Evolutionary conservation across 2,113 vertebrate species (phyloP).

Genomic region (Antechinus stuartii): DNA sequence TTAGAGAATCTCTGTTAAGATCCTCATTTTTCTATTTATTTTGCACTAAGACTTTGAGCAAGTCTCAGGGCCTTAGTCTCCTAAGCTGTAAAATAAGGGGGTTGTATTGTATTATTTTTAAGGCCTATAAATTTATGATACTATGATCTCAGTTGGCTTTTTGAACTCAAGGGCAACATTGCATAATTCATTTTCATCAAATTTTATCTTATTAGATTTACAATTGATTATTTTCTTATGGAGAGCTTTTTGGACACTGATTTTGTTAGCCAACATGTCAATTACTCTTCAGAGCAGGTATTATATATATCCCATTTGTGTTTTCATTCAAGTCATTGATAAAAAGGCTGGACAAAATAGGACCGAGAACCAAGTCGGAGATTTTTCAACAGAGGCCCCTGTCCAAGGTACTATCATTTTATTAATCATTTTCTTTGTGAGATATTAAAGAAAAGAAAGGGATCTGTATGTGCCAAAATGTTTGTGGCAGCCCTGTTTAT

Average conservation of each 20-base stretch:
- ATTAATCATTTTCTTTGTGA: not conserved
- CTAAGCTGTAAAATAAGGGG: not conserved
- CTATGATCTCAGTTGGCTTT: not conserved
- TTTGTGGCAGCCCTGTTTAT: too few species aligned
- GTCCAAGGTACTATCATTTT: not conserved
- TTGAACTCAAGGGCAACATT: not conserved
- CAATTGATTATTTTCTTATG: not conserved
- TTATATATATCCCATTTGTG: not conserved
- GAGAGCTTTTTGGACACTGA: not conserved
- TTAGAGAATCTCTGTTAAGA: not conserved
- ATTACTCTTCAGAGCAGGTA: not conserved
- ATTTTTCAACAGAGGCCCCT: not conserved
- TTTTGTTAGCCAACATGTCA: not conserved
- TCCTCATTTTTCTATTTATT: not conserved
- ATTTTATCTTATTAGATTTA: not conserved
- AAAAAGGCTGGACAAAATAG: not conserved
- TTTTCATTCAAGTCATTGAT: not conserved
- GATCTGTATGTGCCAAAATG: too few species aligned
- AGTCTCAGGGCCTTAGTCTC: not conserved
- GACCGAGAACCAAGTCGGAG: not conserved
- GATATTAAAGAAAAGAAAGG: too few species aligned
- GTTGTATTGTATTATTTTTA: not conserved
- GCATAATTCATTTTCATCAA: not conserved
- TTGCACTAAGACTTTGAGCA: not conserved
- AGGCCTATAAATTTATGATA: not conserved